Conservation (phyloP, 1,140 invertebrate genomes). For the Sitobion miscanthi region DNA sequence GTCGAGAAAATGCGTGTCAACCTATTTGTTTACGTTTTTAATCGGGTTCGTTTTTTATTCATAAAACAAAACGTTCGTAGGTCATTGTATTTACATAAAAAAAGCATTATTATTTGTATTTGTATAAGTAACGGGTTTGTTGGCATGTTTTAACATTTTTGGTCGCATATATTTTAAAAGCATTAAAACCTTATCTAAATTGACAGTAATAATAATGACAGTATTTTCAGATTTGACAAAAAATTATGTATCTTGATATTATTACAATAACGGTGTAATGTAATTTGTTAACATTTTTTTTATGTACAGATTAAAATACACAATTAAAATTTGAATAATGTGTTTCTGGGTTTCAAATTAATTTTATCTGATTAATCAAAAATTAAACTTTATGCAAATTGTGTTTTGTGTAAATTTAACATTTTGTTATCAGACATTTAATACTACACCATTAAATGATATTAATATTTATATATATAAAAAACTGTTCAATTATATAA, state of each 20-base stretch:
- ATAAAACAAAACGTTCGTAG: not conserved
- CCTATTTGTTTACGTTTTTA: not conserved
- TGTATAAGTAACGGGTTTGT: not conserved
- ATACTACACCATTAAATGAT: not conserved
- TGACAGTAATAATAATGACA: not conserved
- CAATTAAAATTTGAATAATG: not conserved
- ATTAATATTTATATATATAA: not conserved
- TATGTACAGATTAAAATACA: constrained; percentile 6
- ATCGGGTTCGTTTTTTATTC: not conserved
- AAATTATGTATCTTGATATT: not conserved
- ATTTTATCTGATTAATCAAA: not conserved
- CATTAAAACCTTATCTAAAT: not conserved
- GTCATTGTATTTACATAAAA: not conserved
- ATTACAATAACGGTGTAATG: not conserved
- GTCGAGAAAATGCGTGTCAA: not conserved
- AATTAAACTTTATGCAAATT: not conserved
- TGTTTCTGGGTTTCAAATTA: not conserved
- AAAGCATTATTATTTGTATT: not conserved
- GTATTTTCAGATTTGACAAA: not conserved
- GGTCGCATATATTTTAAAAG: not conserved
- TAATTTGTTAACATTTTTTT: not conserved
- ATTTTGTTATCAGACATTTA: not conserved
- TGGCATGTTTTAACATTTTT: not conserved
- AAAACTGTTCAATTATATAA: not conserved
- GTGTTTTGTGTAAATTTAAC: not conserved